A percentile compares a stretch with the other conserved stretches of the same genome.
phyloP scores from a whole-genome alignment of 2,113 vertebrate genomes.

The Haemorhous mexicanus region DNA sequence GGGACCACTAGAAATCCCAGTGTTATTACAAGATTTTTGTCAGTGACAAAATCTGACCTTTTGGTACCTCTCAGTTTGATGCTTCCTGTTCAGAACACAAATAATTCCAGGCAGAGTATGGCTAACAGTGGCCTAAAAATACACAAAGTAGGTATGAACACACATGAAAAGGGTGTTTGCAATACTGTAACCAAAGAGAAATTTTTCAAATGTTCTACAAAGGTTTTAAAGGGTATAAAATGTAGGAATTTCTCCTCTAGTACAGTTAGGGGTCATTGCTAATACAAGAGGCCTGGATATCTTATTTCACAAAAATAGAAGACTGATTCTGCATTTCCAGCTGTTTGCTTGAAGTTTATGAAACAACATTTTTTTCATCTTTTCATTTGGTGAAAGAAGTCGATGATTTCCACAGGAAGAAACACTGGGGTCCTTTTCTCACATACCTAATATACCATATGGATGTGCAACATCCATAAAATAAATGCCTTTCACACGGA shows the following conservation, averaged over 20 bases:
- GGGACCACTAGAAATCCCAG: neutral
- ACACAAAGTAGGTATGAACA: neutral
- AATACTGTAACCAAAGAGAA: neutral
- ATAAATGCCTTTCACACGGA: neutral
- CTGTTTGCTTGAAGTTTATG: neutral
- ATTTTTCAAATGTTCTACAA: neutral
- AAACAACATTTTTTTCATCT: neutral
- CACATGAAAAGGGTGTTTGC: neutral
- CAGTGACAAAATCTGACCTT: neutral
- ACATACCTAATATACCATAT: neutral
- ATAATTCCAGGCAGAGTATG: neutral
- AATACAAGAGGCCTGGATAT: neutral
- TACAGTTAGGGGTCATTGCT: neutral
- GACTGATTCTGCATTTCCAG: neutral
- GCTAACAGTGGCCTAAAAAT: neutral
- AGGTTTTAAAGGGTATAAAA: neutral
- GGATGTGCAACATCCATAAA: neutral
- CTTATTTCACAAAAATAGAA: neutral
- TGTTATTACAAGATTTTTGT: neutral
- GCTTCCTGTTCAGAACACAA: neutral
- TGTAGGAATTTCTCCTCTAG: neutral
- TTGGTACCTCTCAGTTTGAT: neutral
- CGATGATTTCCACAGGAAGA: neutral
- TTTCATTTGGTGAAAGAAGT: neutral
- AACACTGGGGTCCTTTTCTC: neutral